These are phyloP conservation scores for Lamellibrachia satsuma DNA, from an alignment of 2,888 invertebrate species.

Conservation along the genomic window DNA sequence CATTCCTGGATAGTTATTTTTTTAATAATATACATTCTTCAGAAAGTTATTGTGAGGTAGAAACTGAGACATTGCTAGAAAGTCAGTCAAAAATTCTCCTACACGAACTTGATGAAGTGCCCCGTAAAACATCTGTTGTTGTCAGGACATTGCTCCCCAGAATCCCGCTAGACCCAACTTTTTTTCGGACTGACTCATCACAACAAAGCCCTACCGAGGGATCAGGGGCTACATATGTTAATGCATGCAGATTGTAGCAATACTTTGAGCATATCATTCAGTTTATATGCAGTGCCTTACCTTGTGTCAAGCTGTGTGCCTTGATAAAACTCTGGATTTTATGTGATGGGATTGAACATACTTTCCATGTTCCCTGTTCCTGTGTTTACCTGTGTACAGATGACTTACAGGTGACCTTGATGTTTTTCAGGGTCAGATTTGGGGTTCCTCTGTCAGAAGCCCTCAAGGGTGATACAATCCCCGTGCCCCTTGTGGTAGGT, in stretches of 20 bases:
- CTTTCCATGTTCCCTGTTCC: not conserved
- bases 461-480: constrained; percentile 89
- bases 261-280: not conserved
- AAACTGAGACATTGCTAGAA: too few relatives aligned
- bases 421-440: constrained; percentile 80
- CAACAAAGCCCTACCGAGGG: not conserved
- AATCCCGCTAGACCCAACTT: not conserved
- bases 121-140: not conserved
- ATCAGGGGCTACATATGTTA: not conserved
- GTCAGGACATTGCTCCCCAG: not conserved
- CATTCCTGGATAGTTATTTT: too few relatives aligned
- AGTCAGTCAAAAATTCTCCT: too few relatives aligned
- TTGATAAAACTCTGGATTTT: not conserved
- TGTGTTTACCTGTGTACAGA: not conserved
- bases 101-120: too few relatives aligned
- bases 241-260: not conserved
- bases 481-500: constrained; percentile 86
- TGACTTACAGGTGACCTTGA: not conserved
- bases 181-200: not conserved
- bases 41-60: too few relatives aligned
- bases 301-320: not conserved
- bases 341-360: not conserved
- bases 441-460: constrained; percentile 91
- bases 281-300: not conserved
- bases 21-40: too few relatives aligned